Evolutionary conservation across 2,797 vertebrate species (phyloP).

Genomic region (Gymnoscopelus braueri): DNA sequence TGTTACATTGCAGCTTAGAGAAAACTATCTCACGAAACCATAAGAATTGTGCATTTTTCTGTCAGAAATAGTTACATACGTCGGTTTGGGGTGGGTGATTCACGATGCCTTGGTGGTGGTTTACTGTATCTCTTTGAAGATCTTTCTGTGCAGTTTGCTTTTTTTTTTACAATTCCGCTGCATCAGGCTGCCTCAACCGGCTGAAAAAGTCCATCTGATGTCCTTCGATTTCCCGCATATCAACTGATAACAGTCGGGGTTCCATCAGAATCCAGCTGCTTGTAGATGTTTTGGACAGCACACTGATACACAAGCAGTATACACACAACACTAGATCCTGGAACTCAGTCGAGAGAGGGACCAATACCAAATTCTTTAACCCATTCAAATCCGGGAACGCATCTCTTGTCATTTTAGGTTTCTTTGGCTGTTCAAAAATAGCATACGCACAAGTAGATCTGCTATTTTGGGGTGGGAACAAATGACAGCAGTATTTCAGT

Average conservation of each 20-base stretch:
- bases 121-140: constrained; percentile 41
- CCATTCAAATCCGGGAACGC: too few species aligned
- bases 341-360: too few species aligned
- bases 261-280: not conserved
- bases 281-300: not conserved
- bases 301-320: not conserved
- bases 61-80: not conserved
- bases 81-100: constrained; percentile 13
- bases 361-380: too few species aligned
- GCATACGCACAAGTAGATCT: too few species aligned
- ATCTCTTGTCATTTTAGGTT: too few species aligned
- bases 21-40: too few species aligned
- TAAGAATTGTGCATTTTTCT: too few species aligned
- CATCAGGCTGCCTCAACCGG: too few species aligned
- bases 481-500: not conserved
- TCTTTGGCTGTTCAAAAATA: too few species aligned
- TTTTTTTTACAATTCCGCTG: constrained; percentile 2
- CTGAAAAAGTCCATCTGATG: not conserved
- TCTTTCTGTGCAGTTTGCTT: constrained; percentile 45
- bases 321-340: too few species aligned
- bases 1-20: too few species aligned
- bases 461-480: not conserved
- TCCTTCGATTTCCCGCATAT: constrained; percentile 6
- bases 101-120: constrained; percentile 8
- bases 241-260: constrained; percentile 9